Conservation (phyloP, 2,797 vertebrate genomes). For the Anolis apletophallus region DNA sequence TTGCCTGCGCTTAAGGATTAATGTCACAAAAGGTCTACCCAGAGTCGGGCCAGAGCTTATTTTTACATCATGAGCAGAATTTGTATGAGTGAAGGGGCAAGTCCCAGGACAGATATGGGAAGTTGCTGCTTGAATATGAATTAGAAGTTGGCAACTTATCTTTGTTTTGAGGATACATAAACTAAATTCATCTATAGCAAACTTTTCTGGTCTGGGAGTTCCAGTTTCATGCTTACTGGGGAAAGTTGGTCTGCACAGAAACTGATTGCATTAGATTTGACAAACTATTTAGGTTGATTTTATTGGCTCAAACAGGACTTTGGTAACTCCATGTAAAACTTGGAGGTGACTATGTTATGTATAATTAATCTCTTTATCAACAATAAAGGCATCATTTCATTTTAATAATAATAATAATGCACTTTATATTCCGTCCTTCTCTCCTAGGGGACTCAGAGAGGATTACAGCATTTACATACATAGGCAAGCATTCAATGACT, state of each 20-base stretch:
- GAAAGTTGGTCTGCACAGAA: background rate
- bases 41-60: background rate
- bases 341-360: too few relatives aligned
- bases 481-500: too few relatives aligned
- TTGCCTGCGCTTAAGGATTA: background rate
- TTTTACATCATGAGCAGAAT: background rate
- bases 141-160: background rate
- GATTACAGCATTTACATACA: too few relatives aligned
- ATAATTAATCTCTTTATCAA: too few relatives aligned
- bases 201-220: background rate
- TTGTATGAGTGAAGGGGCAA: background rate
- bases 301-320: too few relatives aligned
- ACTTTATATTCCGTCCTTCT: too few relatives aligned
- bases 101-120: background rate
- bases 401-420: too few relatives aligned
- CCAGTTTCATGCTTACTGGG: background rate
- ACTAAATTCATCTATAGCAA: background rate
- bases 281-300: background rate
- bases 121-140: background rate
- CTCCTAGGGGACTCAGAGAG: too few relatives aligned
- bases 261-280: background rate
- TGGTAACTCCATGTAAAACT: too few relatives aligned
- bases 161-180: background rate
- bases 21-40: constrained; percentile 17
- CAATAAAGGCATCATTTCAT: too few relatives aligned